Evolutionary conservation across 1,140 invertebrate genomes (phyloP).

Genomic region (Lordiphosa mommai): DNA sequence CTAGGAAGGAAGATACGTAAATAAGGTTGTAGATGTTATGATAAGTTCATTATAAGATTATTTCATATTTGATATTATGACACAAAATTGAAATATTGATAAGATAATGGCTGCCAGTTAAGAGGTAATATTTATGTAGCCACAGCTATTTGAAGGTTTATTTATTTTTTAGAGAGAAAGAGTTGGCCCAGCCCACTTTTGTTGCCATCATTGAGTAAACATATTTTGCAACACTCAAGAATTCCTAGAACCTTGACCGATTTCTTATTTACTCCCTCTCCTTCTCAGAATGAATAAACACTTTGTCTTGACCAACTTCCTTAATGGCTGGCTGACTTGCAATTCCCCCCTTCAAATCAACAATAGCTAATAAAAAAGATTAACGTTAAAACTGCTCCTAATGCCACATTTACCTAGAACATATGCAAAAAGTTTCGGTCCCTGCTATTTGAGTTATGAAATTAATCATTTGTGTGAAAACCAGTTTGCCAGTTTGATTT

Average conservation of each 20-base stretch:
- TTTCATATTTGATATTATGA: too few species aligned
- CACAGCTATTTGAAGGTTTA: slow-evolving; percentile 10
- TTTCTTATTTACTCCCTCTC: slow-evolving; percentile 4
- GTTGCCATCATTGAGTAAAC: slow-evolving; percentile 19
- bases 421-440: slow-evolving; percentile 49
- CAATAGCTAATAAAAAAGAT: slow-evolving; percentile 7
- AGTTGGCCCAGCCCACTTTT: neutral
- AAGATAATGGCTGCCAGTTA: slow-evolving; percentile 12
- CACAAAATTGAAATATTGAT: too few species aligned
- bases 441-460: slow-evolving; percentile 66
- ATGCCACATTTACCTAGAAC: slow-evolving; percentile 1
- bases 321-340: slow-evolving; percentile 23
- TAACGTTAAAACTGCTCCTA: neutral
- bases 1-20: too few species aligned
- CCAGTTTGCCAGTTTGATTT: slow-evolving; percentile 60
- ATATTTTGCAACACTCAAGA: slow-evolving; percentile 7
- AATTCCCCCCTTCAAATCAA: slow-evolving; percentile 10
- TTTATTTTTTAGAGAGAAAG: slow-evolving; percentile 12
- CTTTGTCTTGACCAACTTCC: slow-evolving; percentile 31
- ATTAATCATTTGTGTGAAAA: slow-evolving; percentile 66
- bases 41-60: too few species aligned
- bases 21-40: too few species aligned
- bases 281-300: neutral
- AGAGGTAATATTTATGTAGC: slow-evolving; percentile 13
- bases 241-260: slow-evolving; percentile 34